Base-by-base conservation (phyloP, 1,140 invertebrate genomes). In the Arion vulgaris region DNA sequence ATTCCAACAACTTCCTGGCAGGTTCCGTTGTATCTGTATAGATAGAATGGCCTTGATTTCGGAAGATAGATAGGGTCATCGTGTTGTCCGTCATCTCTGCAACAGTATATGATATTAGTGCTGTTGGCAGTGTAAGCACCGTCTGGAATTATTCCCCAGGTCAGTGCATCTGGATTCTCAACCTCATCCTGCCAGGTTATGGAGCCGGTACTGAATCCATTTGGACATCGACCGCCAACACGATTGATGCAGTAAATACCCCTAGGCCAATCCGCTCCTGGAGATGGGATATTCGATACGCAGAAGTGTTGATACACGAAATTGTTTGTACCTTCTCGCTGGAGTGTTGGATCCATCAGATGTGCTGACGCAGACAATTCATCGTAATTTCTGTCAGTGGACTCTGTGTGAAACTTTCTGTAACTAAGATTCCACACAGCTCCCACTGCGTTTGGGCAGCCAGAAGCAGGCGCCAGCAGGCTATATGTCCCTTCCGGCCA, bases 401-500 rank as follows among this genome's bases (percentile, higher is more conserved):
- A 80, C 39, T 69, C 78, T 34, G 78, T 71, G 62, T 71, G 78
- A 51, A 66, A 66, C 2, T 41, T 38, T 1, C 28, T 11, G 38
- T 45, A 49, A 4, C 78, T 66, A 0, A 7, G 32, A 34, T 71
- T 34, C 78, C 78, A 80, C 36, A 49, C 0, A 7, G 51, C 32
- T 15, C 39, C 62, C 9, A 13, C 36, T 38, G 45, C 51, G 39
- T 39, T 36, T 9, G 78, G 78, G 34, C 78, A 80, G 34, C 41
- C 66, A 4, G 62, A 41, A 15, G 32, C 38, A 11, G 78, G 66
- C 78, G 49, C 51, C 13, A 51, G 78, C 4, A 80, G 45, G 34
- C n/a, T 66, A 32, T 80, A 80, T 2, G 62, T 71, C 1, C 78
- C 78, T 28, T 80, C 41, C 5, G 78, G 78, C 78, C 78, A 80